These are phyloP conservation scores for Paedocypris micromegethes DNA, from an alignment of 2,797 vertebrate species.

Conservation along the genomic window DNA sequence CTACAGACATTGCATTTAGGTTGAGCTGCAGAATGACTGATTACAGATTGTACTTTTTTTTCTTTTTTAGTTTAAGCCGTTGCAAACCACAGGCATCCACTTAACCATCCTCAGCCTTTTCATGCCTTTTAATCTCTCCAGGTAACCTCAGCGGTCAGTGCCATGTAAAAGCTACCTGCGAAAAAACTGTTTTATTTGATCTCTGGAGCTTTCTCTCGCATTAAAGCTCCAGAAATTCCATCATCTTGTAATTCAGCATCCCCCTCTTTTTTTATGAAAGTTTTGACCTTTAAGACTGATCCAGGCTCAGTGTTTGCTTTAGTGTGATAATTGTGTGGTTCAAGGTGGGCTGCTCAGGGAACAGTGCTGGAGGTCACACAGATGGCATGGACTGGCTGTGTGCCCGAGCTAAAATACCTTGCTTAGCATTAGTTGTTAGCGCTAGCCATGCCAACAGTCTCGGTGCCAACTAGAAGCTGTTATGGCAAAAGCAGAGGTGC, in stretches of 20 bases:
- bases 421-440: constrained; percentile 31
- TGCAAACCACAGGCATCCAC: constrained; percentile 24
- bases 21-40: constrained; percentile 6
- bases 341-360: constrained; percentile 15
- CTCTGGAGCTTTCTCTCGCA: constrained; percentile 14
- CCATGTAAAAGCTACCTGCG: constrained; percentile 23
- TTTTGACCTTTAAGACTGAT: constrained; percentile 36
- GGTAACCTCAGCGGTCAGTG: constrained; percentile 23
- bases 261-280: constrained; percentile 28
- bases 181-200: constrained; percentile 25
- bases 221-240: not conserved
- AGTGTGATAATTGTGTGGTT: constrained; percentile 19
- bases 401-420: constrained; percentile 36
- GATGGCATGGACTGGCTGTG: constrained; percentile 38
- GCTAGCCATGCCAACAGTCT: constrained; percentile 36
- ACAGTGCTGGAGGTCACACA: constrained; percentile 34
- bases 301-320: constrained; percentile 14
- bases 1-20: not conserved
- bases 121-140: constrained; percentile 19
- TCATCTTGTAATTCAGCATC: too few relatives aligned
- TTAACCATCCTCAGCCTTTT: constrained; percentile 23
- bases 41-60: constrained; percentile 24
- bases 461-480: constrained; percentile 33
- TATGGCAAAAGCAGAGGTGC: constrained; percentile 30
- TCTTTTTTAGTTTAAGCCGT: not conserved